Base-by-base conservation (phyloP, 37 sponge, comb jelly and placozoan species). In the Chondrilla cf. caribensis region DNA sequence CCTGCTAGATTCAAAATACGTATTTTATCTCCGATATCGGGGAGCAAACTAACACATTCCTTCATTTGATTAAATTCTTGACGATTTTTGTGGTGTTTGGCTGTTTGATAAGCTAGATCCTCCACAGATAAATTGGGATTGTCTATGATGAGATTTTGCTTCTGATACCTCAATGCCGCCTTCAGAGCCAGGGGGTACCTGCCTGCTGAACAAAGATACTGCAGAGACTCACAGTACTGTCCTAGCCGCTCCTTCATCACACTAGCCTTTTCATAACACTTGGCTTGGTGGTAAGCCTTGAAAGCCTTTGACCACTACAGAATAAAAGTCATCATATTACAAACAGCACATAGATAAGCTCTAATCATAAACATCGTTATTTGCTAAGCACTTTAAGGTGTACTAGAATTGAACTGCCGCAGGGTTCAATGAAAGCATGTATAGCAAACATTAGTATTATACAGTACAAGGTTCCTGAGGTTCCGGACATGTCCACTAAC, bases 81-180 rank as follows among this genome's bases (percentile, higher is more conserved):
- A 18, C 79, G 43, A 37, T 78, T 41, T 7, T 68, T 70, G 57
- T 85, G 87, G n/a, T 66, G 65, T 38, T 67, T 85, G 38, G 92
- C 92, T 81, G 81, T 86, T 21, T 41, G 25, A 43, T 81, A 62
- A 38, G 86, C 88, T 22, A 92, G 39, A 15, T 81, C 70, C 42
- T 60, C 47, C 1, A 85, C 59, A 6, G 54, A 44, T 24, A 82
- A 43, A 28, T 76, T 77, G 28, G 76, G 31, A 82, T 57, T 18
- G 26, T 59, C 64, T 0, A 85, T 55, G 17, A 40, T 37, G 2
- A 71, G 41, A 32, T 79, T 81, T 14, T 58, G 24, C 19, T 51
- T 55, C 6, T 80, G 62, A 40, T 85, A 87, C 41, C 78, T 62
- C 8, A 28, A 11, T 0, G 78, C 88, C 37, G 75, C 57, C 0